Percentiles rank a stretch among this genome's conserved stretches.
These are phyloP conservation scores for Chloropsis hardwickii DNA, from an alignment of 2,113 vertebrate genomes.

Conservation along the genomic window DNA sequence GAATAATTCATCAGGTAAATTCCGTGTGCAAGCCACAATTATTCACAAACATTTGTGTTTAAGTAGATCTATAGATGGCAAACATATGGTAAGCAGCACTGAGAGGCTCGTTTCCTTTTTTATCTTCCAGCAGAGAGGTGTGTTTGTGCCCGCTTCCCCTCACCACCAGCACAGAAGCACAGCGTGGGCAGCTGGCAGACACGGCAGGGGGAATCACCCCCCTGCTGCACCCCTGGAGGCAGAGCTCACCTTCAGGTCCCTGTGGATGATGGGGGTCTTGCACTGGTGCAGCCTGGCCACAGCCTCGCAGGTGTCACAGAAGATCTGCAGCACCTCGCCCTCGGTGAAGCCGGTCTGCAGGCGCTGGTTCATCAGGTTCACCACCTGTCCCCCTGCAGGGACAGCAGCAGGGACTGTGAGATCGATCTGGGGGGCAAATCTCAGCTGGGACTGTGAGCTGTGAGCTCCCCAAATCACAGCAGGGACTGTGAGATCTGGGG, in stretches of 20 bases:
- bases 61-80: not conserved
- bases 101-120: not conserved
- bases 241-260: conserved; percentile 89
- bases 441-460: not conserved
- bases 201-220: rapidly evolving
- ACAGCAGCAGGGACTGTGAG: not conserved
- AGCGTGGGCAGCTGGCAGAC: not conserved
- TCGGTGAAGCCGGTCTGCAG: conserved; percentile 94
- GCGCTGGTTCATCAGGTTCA: conserved; percentile 96
- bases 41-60: not conserved
- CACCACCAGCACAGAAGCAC: not conserved
- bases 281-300: conserved; percentile 92
- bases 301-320: conserved; percentile 95
- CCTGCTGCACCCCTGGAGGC: not conserved
- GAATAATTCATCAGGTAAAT: not conserved
- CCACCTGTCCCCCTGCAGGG: conserved; percentile 90
- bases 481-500: not conserved
- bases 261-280: conserved; percentile 91
- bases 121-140: not conserved
- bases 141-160: not conserved
- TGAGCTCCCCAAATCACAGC: rapidly evolving
- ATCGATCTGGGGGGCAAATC: no score
- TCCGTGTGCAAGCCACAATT: not conserved
- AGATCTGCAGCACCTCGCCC: conserved; percentile 91
- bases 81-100: not conserved